Percentiles rank a stretch among this genome's conserved stretches.
These are phyloP conservation scores for Chaetops frenatus DNA, from an alignment of 2,113 vertebrate species.

Conservation along the genomic window DNA sequence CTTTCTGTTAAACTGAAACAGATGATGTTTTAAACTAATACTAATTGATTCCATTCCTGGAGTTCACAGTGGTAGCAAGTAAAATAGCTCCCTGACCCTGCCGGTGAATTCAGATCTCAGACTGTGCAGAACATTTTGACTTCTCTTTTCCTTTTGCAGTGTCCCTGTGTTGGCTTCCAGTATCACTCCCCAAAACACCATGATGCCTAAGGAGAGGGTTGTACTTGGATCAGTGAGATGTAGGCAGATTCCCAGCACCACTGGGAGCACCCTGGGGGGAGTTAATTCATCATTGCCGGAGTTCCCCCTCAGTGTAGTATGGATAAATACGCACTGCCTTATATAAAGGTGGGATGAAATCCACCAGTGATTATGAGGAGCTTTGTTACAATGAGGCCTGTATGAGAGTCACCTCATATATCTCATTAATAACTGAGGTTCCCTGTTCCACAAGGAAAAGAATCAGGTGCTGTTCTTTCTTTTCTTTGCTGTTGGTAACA, in stretches of 20 bases:
- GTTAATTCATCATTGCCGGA: neutral
- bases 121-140: neutral
- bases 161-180: neutral
- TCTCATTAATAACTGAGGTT: neutral
- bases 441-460: neutral
- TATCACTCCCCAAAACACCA: neutral
- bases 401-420: neutral
- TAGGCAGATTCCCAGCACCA: neutral
- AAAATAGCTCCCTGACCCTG: constrained; percentile 65
- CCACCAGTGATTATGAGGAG: neutral
- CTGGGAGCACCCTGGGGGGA: neutral
- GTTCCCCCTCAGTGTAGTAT: neutral
- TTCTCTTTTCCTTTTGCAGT: neutral
- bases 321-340: neutral
- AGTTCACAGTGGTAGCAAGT: constrained; percentile 68
- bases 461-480: constrained; percentile 15
- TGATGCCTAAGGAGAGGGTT: neutral
- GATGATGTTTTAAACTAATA: constrained; percentile 78
- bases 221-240: neutral
- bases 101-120: constrained; percentile 24
- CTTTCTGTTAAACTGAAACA: constrained; percentile 76
- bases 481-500: neutral
- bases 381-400: neutral
- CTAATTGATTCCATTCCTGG: constrained; percentile 78
- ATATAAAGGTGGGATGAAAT: neutral